phyloP scores from a whole-genome alignment of 1,140 invertebrate genomes.

The Solenopsis fugax region DNA sequence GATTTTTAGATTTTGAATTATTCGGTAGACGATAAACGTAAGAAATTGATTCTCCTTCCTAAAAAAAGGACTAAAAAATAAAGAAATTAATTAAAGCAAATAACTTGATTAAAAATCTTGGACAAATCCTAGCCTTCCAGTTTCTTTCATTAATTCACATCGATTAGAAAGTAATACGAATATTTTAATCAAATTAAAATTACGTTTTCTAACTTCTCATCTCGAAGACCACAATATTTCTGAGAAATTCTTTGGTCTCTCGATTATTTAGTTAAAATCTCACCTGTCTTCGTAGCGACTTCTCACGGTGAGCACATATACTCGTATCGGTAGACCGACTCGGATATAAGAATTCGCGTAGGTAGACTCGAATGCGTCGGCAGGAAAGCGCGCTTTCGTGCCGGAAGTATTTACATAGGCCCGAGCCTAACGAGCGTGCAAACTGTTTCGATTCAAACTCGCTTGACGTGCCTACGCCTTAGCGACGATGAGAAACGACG shows the following conservation, averaged over 20 bases:
- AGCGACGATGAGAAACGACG: slow-evolving; percentile 27
- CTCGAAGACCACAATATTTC: neutral
- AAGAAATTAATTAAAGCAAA: neutral
- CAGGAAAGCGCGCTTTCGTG: slow-evolving; percentile 61
- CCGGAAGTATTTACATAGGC: slow-evolving; percentile 73
- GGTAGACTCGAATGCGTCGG: slow-evolving; percentile 32
- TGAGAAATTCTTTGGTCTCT: neutral
- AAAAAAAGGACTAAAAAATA: neutral
- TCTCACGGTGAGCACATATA: neutral
- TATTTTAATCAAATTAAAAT: neutral
- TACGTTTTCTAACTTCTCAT: neutral
- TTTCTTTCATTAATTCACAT: neutral
- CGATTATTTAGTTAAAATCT: slow-evolving; percentile 16
- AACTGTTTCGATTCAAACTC: slow-evolving; percentile 52
- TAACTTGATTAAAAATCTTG: neutral
- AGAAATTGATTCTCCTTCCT: too few species aligned
- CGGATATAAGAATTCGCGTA: slow-evolving; percentile 30
- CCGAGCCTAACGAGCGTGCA: slow-evolving; percentile 69
- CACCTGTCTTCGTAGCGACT: slow-evolving; percentile 15
- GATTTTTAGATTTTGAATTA: too few species aligned
- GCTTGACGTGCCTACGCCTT: neutral
- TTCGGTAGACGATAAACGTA: too few species aligned
- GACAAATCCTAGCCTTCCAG: neutral
- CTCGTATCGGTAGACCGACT: slow-evolving; percentile 21
- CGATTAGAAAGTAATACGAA: neutral